Evolutionary conservation across 2,113 vertebrate genomes (phyloP).

Genomic region (Bufo gargarizans): DNA sequence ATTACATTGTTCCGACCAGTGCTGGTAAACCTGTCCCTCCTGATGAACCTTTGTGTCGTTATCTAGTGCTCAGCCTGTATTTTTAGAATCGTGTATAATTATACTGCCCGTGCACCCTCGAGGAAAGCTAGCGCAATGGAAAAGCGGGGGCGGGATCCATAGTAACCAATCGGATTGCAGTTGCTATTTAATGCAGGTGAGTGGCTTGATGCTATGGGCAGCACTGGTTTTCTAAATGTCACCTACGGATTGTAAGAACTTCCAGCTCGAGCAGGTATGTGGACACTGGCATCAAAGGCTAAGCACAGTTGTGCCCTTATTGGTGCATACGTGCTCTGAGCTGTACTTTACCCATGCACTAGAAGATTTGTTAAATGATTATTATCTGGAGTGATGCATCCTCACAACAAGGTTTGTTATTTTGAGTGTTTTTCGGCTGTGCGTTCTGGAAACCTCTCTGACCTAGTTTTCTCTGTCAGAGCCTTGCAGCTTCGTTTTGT

Average conservation of each 20-base stretch:
- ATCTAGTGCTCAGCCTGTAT: neutral
- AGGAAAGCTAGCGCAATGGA: neutral
- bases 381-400: constrained; percentile 35
- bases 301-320: constrained; percentile 26
- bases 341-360: neutral
- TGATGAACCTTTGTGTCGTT: neutral
- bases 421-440: constrained; percentile 50
- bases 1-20: neutral
- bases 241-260: neutral
- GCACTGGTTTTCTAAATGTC: neutral
- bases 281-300: neutral
- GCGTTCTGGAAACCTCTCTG: constrained; percentile 55
- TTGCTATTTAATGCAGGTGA: neutral
- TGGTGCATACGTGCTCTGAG: neutral
- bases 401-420: constrained; percentile 51
- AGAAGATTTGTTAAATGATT: constrained; percentile 39
- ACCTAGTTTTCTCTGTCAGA: constrained; percentile 50
- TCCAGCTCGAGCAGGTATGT: neutral
- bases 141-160: neutral
- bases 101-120: neutral
- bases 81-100: neutral
- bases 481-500: constrained; percentile 41
- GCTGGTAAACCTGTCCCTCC: neutral
- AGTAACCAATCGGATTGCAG: neutral
- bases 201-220: neutral